Evolutionary conservation across 1,140 invertebrate genomes (phyloP).

Genomic region (Aphis craccivora): DNA sequence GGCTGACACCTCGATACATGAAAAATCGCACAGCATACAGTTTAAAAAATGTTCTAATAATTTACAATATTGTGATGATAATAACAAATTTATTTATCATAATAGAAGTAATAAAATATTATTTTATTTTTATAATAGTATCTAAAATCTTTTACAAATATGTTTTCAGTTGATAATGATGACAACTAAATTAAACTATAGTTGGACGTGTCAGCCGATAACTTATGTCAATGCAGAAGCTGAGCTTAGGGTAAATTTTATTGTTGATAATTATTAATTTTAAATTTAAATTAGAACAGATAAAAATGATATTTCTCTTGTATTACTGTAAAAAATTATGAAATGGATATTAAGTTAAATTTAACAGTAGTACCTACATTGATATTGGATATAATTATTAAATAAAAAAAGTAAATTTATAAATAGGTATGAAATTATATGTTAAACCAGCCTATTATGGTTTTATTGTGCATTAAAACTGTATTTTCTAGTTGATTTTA

Average conservation of each 20-base stretch:
- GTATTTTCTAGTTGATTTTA: not conserved
- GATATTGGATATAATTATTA: not conserved
- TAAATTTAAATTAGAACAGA: not conserved
- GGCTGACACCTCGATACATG: constrained; percentile 84
- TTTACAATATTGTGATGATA: constrained; percentile 88
- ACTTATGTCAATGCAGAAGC: constrained; percentile 81
- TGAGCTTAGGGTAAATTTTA: constrained; percentile 78
- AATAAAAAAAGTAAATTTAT: not conserved
- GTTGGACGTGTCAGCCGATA: constrained; percentile 89
- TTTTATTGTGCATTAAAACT: not conserved
- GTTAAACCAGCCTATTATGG: not conserved
- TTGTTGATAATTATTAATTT: not conserved
- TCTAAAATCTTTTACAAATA: not conserved
- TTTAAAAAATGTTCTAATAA: constrained; percentile 78
- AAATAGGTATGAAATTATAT: not conserved
- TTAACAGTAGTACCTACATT: not conserved
- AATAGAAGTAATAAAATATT: constrained; percentile 69
- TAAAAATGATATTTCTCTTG: not conserved
- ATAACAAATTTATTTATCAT: constrained; percentile 86
- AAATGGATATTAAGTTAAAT: not conserved
- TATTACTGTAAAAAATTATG: not conserved
- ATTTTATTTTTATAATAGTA: not conserved
- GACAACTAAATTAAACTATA: constrained; percentile 81
- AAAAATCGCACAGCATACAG: constrained; percentile 79
- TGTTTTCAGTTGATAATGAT: constrained; percentile 73